Conservation (phyloP, 2,797 vertebrate genomes). For the Melanotaenia parkinsoni region DNA sequence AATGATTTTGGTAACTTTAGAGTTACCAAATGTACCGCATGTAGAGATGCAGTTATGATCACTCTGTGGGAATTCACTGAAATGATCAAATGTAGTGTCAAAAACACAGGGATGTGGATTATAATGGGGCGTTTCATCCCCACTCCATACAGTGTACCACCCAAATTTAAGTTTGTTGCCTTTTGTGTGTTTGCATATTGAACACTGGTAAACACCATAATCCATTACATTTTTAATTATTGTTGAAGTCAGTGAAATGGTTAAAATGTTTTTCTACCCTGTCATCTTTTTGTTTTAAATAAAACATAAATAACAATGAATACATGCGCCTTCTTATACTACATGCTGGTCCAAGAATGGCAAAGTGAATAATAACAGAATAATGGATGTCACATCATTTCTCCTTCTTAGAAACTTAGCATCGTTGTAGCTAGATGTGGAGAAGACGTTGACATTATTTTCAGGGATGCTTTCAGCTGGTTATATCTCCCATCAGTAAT, state of each 20-base stretch:
- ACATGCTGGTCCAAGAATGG: not conserved
- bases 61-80: conserved; percentile 2
- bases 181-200: conserved; percentile 31
- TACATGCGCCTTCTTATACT: not conserved
- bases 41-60: conserved; percentile 13
- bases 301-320: conserved; percentile 49
- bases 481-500: not conserved
- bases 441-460: not conserved
- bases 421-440: not conserved
- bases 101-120: conserved; percentile 11
- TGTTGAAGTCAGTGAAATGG: conserved; percentile 16
- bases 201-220: conserved; percentile 30
- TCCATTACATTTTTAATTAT: conserved; percentile 16
- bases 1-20: conserved; percentile 16
- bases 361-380: no score
- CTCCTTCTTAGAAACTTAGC: no score
- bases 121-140: not conserved
- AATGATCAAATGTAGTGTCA: conserved; percentile 5
- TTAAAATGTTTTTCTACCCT: conserved; percentile 44
- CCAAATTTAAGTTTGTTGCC: conserved; percentile 20
- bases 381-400: no score
- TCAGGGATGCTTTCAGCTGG: no score
- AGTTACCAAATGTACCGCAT: not conserved
- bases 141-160: not conserved
- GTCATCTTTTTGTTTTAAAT: conserved; percentile 48